phyloP scores from a whole-genome alignment of 2,113 vertebrate species.

The Vanacampus margaritifer region DNA sequence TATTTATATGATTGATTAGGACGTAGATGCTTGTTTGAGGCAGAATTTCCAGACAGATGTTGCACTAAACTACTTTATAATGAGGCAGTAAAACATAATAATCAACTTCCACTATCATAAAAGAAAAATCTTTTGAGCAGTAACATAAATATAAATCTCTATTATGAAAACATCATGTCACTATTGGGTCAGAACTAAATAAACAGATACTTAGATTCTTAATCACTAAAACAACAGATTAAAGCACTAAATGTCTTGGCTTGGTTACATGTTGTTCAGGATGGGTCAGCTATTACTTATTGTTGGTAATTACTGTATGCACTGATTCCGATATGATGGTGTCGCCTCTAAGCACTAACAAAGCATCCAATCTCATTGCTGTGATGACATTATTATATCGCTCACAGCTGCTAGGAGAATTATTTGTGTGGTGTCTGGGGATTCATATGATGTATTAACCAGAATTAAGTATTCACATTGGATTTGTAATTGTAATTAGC shows the following conservation, averaged over 20 bases:
- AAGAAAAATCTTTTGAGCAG: background rate
- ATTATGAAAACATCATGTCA: background rate
- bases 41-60: constrained; percentile 30
- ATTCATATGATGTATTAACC: background rate
- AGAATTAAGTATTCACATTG: background rate
- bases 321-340: background rate
- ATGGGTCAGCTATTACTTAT: background rate
- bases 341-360: background rate
- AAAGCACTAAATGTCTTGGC: background rate
- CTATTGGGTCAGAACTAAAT: background rate
- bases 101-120: constrained; percentile 21
- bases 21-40: constrained; percentile 47
- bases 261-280: background rate
- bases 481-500: background rate
- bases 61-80: constrained; percentile 29
- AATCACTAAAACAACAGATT: background rate
- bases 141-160: background rate
- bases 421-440: background rate
- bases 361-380: background rate
- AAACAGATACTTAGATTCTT: background rate
- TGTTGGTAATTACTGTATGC: background rate
- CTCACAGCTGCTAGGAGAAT: background rate
- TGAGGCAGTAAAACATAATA: constrained; percentile 10
- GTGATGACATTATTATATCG: background rate
- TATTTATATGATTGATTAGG: constrained; percentile 54